Conservation (phyloP, 2,113 vertebrate species). For the Amblyornis subalaris region DNA sequence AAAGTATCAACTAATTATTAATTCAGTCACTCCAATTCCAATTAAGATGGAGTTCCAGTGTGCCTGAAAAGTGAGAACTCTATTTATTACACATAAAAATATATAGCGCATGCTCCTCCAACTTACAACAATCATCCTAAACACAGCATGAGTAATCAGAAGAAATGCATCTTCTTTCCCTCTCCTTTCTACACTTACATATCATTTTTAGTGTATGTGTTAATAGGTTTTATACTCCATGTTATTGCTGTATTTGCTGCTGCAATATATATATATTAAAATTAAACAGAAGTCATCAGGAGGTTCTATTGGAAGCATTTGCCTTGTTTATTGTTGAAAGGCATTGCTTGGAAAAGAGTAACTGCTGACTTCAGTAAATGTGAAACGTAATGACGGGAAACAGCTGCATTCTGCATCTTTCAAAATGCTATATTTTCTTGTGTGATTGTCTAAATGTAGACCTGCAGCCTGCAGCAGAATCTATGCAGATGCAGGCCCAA, state of each 20-base stretch:
- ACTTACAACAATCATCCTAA: neutral
- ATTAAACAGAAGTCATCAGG: constrained; percentile 55
- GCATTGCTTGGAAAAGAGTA: constrained; percentile 39
- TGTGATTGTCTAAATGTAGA: constrained; percentile 38
- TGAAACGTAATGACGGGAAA: constrained; percentile 47
- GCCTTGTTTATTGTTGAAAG: constrained; percentile 50
- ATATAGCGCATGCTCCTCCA: neutral
- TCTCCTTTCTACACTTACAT: constrained; percentile 4
- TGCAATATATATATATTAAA: constrained; percentile 47
- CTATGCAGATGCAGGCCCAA: constrained; percentile 38
- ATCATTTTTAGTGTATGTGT: constrained; percentile 14
- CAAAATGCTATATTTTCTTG: constrained; percentile 36
- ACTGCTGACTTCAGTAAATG: constrained; percentile 64
- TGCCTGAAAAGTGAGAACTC: constrained; percentile 22
- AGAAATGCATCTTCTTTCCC: constrained; percentile 5
- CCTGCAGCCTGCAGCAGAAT: neutral
- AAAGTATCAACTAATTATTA: constrained; percentile 28
- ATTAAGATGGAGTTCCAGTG: neutral
- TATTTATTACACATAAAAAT: constrained; percentile 32
- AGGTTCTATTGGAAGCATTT: constrained; percentile 38
- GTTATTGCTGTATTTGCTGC: constrained; percentile 35
- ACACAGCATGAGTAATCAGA: constrained; percentile 16
- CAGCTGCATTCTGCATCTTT: constrained; percentile 58
- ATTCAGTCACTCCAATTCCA: neutral
- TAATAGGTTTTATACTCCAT: constrained; percentile 17